Evolutionary conservation across 1,140 invertebrate species (phyloP), one percentile per base, ranked within the genome.

Genomic region (Pseudoatta argentina): DNA sequence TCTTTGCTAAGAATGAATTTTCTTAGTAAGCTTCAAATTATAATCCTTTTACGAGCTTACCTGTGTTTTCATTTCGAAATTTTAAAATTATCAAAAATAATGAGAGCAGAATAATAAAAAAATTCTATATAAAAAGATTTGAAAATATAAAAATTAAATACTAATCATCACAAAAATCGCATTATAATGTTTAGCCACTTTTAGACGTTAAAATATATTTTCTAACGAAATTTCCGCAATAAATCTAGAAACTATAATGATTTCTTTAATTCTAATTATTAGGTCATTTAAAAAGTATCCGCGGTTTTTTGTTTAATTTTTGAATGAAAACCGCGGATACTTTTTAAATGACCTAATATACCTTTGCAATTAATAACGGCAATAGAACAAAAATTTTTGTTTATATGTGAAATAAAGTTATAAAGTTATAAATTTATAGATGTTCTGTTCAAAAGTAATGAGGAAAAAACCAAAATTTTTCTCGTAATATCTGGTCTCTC

Each of bases 51-150:
- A 73, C n/a, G 18, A 34, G 30, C 27, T 34, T 34, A 34, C 0
- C 4, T 73, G 18, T 57, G 24, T 57, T n/a, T 14, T 73, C 21
- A 73, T 14, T 73, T 73, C 10, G 4, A 67, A 44, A 67, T 67
- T 14, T 66, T 34, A 6, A 34, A 66, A 34, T 64, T 64, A 64
- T n/a, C 7, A 18, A 44, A 67, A 67, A 67, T 14, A 67, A 64
- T 64, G 0, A 44, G 34, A 67, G 5, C 10, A 6, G 34, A 44
- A 44, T 67, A 66, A 12, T n/a, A 67, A 67, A 3, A 67, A n/a
- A 5, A 21, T 21, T 67, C 10, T 14, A 21, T 3, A 34, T 34
- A 66, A 67, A 21, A 44, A 44, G n/a, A 66, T 21, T 21, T 39
- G 10, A 14, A 44, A 44, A 34, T 39, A 39, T 10, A n/a, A 34